phyloP scores from a whole-genome alignment of 2,797 vertebrate species.

The Eulemur coronatus region DNA sequence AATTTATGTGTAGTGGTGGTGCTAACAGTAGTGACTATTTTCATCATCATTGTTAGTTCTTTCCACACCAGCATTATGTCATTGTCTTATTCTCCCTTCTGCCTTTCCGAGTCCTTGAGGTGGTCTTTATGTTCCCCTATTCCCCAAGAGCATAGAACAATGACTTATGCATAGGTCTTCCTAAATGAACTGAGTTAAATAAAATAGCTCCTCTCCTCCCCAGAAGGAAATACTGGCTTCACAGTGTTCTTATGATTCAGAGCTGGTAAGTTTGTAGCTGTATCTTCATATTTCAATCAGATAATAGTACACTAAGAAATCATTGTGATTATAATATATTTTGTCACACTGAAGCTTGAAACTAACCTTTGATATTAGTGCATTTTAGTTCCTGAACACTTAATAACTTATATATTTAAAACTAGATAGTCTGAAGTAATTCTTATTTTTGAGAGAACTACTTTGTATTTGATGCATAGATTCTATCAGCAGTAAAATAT shows the following conservation, averaged over 20 bases:
- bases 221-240: neutral
- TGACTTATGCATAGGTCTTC: neutral
- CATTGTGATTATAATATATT: neutral
- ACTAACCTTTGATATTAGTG: neutral
- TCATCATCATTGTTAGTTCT: neutral
- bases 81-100: neutral
- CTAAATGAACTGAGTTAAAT: neutral
- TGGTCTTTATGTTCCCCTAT: neutral
- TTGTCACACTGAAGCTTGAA: conserved; percentile 1
- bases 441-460: conserved; percentile 6
- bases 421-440: neutral
- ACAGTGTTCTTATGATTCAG: neutral
- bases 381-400: conserved; percentile 1
- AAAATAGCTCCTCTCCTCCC: neutral
- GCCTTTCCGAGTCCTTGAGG: neutral
- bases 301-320: neutral
- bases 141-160: neutral
- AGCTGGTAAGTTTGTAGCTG: neutral
- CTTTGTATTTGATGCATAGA: neutral
- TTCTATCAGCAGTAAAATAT: neutral
- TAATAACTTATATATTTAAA: neutral
- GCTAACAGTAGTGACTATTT: neutral
- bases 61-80: neutral
- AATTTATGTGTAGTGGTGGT: neutral
- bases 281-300: neutral